A percentile compares a stretch with the other conserved stretches of the same genome.
These are phyloP conservation scores for Corvus cornix DNA, from an alignment of 2,113 vertebrate genomes.

Conservation along the genomic window DNA sequence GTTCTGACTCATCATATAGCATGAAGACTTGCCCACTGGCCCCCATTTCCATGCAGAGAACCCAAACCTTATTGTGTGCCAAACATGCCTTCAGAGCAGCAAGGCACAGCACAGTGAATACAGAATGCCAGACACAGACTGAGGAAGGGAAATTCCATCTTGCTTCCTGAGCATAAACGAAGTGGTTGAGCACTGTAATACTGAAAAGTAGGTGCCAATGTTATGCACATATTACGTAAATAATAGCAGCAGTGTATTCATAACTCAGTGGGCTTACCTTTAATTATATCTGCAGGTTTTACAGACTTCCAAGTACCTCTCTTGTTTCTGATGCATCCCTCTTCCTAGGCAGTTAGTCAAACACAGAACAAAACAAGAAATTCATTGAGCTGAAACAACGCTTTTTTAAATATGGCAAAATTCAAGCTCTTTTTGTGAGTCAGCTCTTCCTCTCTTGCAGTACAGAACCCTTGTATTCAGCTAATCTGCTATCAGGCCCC, in stretches of 20 bases:
- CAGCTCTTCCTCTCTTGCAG: neutral
- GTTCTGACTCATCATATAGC: neutral
- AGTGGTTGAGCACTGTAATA: neutral
- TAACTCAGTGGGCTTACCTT: conserved; percentile 7
- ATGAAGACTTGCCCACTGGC: neutral
- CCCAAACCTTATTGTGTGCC: neutral
- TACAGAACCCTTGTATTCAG: neutral
- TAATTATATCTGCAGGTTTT: neutral
- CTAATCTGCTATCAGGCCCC: conserved; percentile 33
- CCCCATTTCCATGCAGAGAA: neutral
- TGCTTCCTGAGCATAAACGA: neutral
- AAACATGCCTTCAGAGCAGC: neutral
- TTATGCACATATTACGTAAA: neutral
- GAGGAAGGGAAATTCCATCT: neutral
- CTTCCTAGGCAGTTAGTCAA: neutral
- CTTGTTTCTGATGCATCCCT: neutral
- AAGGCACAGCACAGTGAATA: neutral
- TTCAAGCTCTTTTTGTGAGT: neutral
- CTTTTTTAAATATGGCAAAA: neutral
- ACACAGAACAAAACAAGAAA: neutral
- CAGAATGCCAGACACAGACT: neutral
- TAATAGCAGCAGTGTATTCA: neutral
- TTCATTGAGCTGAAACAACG: neutral
- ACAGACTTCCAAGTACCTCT: neutral
- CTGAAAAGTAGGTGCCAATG: neutral